Evolutionary conservation across 2,113 vertebrate genomes (phyloP), one percentile per base, ranked within the genome.

Genomic region (Oryzias javanicus): DNA sequence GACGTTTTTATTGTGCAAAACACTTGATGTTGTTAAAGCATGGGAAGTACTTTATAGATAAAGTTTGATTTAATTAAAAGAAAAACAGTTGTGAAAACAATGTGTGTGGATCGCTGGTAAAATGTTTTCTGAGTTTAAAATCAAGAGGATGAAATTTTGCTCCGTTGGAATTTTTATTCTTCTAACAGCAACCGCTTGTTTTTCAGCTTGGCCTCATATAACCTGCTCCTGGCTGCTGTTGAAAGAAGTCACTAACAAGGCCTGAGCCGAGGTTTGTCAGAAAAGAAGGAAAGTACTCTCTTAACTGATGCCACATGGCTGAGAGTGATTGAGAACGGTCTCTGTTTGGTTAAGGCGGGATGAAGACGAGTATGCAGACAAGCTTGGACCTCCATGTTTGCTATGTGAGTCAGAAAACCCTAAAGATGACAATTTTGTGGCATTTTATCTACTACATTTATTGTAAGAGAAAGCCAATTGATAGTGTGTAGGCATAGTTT

Each of bases 231-330:
- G 49, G 66, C 56, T 48, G 25, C n/a, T 60, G 58, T 55, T 59
- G 54, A 60, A 25, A 77, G 52, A 73, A 53, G 53, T n/a, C 1
- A 44, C 49, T 45, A 55, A 62, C 49, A 46, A 56, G 55, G 41
- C 29, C 22, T 27, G 49, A 35, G 15, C 50, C 70, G 46, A 35
- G 51, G 49, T 55, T 73, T 67, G 42, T 60, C 46, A 20, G 18
- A 15, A 41, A 27, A 52, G 42, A 29, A 61, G 57, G 17, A 45
- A 52, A 75, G 42, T 52, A 53, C 46, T 44, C 4, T 16, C 63
- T 72, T 56, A 80, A 84, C 79, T 40, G 51, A 45, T 42, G 5
- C 50, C 55, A 65, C 41, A 49, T 79, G 57, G 6, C 16, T 45
- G 8, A 47, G 7, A 47, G 49, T 54, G 15, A 49, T 42, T 18